Conservation (phyloP, 2,113 vertebrate species). For the Ceyx margarethae region DNA sequence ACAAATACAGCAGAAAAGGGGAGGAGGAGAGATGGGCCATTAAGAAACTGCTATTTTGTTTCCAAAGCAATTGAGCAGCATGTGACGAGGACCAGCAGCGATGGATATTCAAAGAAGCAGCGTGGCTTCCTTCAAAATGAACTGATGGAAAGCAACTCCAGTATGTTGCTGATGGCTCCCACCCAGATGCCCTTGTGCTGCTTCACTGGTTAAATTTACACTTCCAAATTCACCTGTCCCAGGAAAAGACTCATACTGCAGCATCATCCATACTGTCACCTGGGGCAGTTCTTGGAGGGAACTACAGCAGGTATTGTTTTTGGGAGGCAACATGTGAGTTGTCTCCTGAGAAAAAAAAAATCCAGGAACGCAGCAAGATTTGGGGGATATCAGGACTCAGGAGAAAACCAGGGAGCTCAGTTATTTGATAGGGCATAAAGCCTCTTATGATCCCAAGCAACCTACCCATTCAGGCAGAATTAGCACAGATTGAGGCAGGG, state of each 20-base stretch:
- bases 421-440: not conserved
- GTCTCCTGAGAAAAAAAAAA: not conserved
- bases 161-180: not conserved
- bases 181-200: not conserved
- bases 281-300: not conserved
- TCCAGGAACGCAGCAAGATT: not conserved
- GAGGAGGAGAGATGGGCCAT: not conserved
- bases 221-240: not conserved
- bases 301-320: not conserved
- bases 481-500: not conserved
- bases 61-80: not conserved
- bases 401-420: not conserved
- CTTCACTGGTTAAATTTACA: not conserved
- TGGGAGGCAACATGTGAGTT: not conserved
- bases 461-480: not conserved
- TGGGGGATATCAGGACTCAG: not conserved
- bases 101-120: not conserved
- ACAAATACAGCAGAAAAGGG: not conserved
- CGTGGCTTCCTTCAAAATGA: fast-evolving
- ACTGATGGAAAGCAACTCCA: not conserved
- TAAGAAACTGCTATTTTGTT: not conserved
- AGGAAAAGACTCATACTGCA: not conserved
- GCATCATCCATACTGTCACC: not conserved
- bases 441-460: fast-evolving
- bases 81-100: not conserved